Evolutionary conservation across 2,797 vertebrate genomes (phyloP).

Genomic region (Macroramphosus scolopax): DNA sequence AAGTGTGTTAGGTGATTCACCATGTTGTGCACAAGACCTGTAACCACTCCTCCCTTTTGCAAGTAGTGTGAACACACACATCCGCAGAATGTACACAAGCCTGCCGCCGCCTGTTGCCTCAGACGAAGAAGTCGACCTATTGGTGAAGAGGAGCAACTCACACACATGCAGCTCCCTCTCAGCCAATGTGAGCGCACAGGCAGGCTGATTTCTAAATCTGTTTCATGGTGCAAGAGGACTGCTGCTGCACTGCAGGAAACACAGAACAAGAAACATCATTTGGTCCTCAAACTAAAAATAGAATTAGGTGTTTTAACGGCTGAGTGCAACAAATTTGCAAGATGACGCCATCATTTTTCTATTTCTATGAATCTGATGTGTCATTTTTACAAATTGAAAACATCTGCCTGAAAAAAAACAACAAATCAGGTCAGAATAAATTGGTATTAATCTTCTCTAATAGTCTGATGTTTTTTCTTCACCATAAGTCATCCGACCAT

Average conservation of each 20-base stretch:
- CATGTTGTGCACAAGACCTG: conserved; percentile 22
- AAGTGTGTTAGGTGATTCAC: conserved; percentile 33
- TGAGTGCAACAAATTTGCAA: conserved; percentile 9
- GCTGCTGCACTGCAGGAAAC: conserved; percentile 29
- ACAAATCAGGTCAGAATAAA: too few species aligned
- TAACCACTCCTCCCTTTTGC: conserved; percentile 20
- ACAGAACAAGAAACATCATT: conserved; percentile 1
- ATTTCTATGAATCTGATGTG: too few species aligned
- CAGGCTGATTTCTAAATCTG: conserved; percentile 24
- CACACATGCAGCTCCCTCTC: conserved; percentile 5
- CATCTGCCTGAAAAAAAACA: too few species aligned
- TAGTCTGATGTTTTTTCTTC: too few species aligned
- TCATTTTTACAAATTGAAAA: too few species aligned
- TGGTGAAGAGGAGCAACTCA: background rate
- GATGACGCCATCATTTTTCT: background rate
- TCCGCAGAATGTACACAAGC: too few species aligned
- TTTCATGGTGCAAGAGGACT: too few species aligned
- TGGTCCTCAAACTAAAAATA: too few species aligned
- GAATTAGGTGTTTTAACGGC: background rate
- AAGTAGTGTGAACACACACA: conserved; percentile 33
- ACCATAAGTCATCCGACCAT: conserved; percentile 3
- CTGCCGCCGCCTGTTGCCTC: background rate
- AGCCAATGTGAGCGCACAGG: conserved; percentile 13
- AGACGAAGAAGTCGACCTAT: too few species aligned
- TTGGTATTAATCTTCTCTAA: too few species aligned